Base-by-base conservation (phyloP, 1,140 invertebrate genomes). In the Euschistus heros region DNA sequence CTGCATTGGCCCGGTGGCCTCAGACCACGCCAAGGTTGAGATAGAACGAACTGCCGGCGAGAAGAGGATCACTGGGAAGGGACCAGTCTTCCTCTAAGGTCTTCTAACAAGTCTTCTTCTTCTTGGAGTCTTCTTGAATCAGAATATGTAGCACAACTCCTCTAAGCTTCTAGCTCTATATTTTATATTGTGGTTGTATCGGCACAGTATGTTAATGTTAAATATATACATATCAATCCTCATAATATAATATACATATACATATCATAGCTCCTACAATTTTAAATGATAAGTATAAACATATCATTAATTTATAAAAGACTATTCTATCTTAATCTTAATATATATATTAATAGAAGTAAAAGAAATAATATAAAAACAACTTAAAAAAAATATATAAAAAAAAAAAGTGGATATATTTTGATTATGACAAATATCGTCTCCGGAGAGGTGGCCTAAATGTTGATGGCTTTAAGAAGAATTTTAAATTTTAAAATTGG, bases 1-100 rank as follows among this genome's bases (percentile, higher is more conserved):
- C 22, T 94, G 91, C 79, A 88, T 94, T 68, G 91, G 91, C 1
- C 86, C 86, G 0, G 88, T 91, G 0, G 87, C 88, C 0, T 83
- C 83, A 1, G 86, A 89, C 71, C 86, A 89, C 75, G 81, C 87
- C 44, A 85, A 86, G 68, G 76, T 79, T 8, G 77, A 83, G 18
- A 80, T 89, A 4, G 84, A 89, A 71, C 86, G 88, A 69, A 89
- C 88, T 5, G 84, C 86, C 54, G 87, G 87, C 4, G 87, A 90
- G 70, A 90, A 89, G 71, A 79, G 87, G 62, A 82, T 89, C 67
- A 88, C 86, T 5, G 82, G 80, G 42, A 74, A 75, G 54, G 26
- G 22, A 10, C 54, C 54, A 20, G 54, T 57, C 20, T 57, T 57
- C 54, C 54, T 57, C 2, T 57, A 57, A 57, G 7, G 2, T 57